These are phyloP conservation scores for Dicrostonyx torquatus DNA, from an alignment of 2,797 vertebrate species.

Conservation along the genomic window DNA sequence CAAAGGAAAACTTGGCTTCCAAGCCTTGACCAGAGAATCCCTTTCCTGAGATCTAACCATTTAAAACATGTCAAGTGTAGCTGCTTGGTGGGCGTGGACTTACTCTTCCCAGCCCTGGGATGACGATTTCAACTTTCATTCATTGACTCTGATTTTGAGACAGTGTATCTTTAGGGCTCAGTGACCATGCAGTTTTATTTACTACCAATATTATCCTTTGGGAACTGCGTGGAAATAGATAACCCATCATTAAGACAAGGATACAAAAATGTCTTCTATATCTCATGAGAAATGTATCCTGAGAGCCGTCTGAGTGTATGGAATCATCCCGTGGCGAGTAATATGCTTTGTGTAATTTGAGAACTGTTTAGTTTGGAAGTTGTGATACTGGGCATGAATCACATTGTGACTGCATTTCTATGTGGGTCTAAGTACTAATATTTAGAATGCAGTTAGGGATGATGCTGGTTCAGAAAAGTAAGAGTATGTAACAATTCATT, in stretches of 20 bases:
- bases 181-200: not conserved
- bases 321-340: not conserved
- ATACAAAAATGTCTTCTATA: not conserved
- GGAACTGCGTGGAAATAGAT: not conserved
- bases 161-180: not conserved
- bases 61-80: not conserved
- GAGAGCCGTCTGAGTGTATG: not conserved
- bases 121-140: not conserved
- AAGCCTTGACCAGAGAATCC: not conserved
- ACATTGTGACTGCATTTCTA: not conserved
- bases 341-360: not conserved
- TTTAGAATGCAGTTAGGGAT: too few species aligned
- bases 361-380: not conserved
- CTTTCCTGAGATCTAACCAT: not conserved
- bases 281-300: slow-evolving; percentile 38
- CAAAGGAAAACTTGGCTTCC: not conserved
- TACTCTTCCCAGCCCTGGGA: not conserved
- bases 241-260: not conserved
- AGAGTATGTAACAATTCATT: not conserved
- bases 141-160: not conserved
- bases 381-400: not conserved
- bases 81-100: not conserved
- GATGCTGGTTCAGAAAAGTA: not conserved
- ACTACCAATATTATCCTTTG: not conserved
- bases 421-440: not conserved